Percentiles rank a stretch among this genome's conserved stretches.
phyloP scores from a whole-genome alignment of 2,797 vertebrate genomes.

The Natrix natrix region DNA sequence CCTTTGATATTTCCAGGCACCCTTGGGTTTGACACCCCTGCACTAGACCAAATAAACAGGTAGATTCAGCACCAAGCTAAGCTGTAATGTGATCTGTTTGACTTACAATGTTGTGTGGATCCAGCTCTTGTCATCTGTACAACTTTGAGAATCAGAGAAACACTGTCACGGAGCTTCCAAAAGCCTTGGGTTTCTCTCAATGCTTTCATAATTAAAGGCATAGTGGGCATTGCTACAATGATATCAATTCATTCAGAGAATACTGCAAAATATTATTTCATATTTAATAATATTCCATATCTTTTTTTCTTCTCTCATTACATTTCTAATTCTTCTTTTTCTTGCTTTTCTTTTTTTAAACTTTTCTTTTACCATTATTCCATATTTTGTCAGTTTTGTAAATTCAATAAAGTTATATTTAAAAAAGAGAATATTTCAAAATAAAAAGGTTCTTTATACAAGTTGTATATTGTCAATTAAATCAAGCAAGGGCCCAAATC shows the following conservation, averaged over 20 bases:
- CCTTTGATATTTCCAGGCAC: too few relatives aligned
- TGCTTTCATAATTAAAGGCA: background rate
- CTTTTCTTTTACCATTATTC: background rate
- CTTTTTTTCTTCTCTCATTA: background rate
- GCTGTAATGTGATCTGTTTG: background rate
- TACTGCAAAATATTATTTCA: background rate
- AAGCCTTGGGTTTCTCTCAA: background rate
- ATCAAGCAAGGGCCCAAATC: constrained; percentile 16
- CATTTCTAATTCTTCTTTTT: background rate
- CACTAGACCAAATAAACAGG: background rate
- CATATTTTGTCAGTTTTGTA: background rate
- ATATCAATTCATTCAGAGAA: background rate
- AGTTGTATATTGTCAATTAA: constrained; percentile 4
- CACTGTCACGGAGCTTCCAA: background rate
- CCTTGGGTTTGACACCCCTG: too few relatives aligned
- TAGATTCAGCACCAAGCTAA: background rate
- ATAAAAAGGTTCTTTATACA: background rate
- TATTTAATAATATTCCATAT: background rate
- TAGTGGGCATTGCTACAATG: background rate
- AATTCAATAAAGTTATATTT: background rate
- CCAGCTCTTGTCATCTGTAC: background rate
- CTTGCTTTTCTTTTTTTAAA: background rate
- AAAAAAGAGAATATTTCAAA: background rate
- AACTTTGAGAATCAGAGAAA: background rate
- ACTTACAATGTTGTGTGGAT: background rate